Evolutionary conservation across 2,888 invertebrate species (phyloP), one percentile per base, ranked within the genome.

Genomic region (Steinernema carpocapsae): DNA sequence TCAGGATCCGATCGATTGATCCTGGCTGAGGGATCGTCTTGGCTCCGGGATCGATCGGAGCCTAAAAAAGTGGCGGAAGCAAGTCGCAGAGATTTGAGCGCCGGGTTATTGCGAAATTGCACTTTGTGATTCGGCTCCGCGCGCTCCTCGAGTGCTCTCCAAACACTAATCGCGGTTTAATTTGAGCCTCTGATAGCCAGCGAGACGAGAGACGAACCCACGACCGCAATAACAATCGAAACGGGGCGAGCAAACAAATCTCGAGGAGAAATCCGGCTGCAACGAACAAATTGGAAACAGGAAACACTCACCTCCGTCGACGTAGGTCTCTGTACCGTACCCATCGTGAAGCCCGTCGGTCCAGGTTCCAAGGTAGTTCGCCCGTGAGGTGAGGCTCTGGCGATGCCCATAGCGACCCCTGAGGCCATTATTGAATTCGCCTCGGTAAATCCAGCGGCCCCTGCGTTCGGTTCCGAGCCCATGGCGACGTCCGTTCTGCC

Each of bases 401-500:
- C 97, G 92, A 73, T 97, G 94, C 48, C 99, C 99, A 90, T 99
- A 99, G 80, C 97, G 93, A 72, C 99, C 99, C 81, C 97, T 97
- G 91, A 94, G 95, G 59, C 97, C 99, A 89, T 85, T 83, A 10
- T 85, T 84, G 81, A 81, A 84, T 74, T 84, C 83, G 71, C 83
- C 83, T 70, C 81, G 78, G 90, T 96, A 99, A 83, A 95, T 91
- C 94, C 97, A 97, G 74, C 96, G 92, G 64, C 97, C 97, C 79
- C 97, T 92, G 78, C 94, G 93, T 90, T 99, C 99, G 88, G 97
- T 94, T 77, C 99, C 99, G 87, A 97, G 91, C 12, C 97, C 99
- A 89, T 99, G 97, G 73, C 97, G 92, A 89, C 97, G 95, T 80
- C 99, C 99, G 89, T 97, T 97, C 90, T 96, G 97, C 99, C 99